Percentiles rank a stretch among this genome's conserved stretches.
Conservation (phyloP, 2,113 vertebrate species). For the Tragelaphus strepsiceros region DNA sequence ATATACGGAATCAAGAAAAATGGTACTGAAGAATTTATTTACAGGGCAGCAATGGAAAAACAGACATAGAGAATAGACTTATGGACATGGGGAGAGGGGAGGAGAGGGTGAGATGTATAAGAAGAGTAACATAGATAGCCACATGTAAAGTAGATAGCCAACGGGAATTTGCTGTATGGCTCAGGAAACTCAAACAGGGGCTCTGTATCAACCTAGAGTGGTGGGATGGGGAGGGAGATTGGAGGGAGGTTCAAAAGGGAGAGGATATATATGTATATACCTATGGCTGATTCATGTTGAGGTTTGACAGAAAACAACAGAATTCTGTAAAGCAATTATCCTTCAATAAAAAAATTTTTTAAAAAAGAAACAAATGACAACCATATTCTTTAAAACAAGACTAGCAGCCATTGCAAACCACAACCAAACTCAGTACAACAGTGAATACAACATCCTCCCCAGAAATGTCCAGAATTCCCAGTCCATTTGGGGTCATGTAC, state of each 20-base stretch:
- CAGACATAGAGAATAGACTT: not conserved
- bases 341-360: not conserved
- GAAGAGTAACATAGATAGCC: not conserved
- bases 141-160: not conserved
- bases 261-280: not conserved
- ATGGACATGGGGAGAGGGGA: not conserved
- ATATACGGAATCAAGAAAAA: not conserved
- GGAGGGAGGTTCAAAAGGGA: not conserved
- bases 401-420: not conserved
- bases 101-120: not conserved
- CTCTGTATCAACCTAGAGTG: not conserved
- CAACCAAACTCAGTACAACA: not conserved
- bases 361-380: not conserved
- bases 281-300: not conserved
- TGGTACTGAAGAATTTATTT: not conserved
- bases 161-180: rapidly evolving
- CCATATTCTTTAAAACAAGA: not conserved
- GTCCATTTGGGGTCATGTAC: not conserved
- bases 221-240: not conserved
- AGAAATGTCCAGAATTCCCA: not conserved
- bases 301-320: not conserved
- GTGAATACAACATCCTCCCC: not conserved
- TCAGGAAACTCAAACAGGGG: not conserved
- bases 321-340: not conserved
- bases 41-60: not conserved